Evolutionary conservation across 2,797 vertebrate species (phyloP), one percentile per base, ranked within the genome.

Genomic region (Brotula barbata): DNA sequence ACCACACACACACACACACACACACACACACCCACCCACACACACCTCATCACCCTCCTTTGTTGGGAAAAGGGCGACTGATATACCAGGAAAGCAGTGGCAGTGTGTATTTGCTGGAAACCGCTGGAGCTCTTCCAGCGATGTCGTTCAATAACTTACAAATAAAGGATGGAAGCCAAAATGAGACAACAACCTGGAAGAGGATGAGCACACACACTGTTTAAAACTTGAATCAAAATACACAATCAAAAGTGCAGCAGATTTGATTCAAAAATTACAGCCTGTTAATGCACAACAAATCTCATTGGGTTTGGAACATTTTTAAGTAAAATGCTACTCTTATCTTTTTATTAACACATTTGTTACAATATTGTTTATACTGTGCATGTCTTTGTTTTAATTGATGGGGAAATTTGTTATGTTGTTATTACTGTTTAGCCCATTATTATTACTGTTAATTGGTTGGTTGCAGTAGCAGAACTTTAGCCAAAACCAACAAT

Each of bases 61-160:
- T 86, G 83, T 88, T 84, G 78, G 86, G 77, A 84, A 86, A 71
- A 44, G 39, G 59, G 70, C 69, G 73, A 83, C 67, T 78, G 77
- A 49, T 69, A 71, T 90, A 87, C 87, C 89, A 87, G 90, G 87
- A 91, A 91, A 75, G 67, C 71, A 60, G 73, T 52, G 59, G 72
- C 85, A 68, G 47, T 58, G 56, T 34, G 40, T 73, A 51, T 84
- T 91, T 90, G 85, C 89, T 88, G 89, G 88, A 90, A 90, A 85
- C 75, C 70, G 83, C 72, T 91, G 88, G 89, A 90, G 48, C 74
- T 75, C 80, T 81, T 90, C 89, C 89, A 91, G 84, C 78, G 75
- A 44, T 6, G 58, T 64, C 53, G 75, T 74, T 90, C 86, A 88
- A 87, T 89, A 89, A 75, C 11, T 36, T 59, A 47, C 59, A 66